Percentiles rank a stretch among this genome's conserved stretches.
Evolutionary conservation across 2,888 invertebrate genomes (phyloP).

Genomic region (Lithophane semibrunnea): DNA sequence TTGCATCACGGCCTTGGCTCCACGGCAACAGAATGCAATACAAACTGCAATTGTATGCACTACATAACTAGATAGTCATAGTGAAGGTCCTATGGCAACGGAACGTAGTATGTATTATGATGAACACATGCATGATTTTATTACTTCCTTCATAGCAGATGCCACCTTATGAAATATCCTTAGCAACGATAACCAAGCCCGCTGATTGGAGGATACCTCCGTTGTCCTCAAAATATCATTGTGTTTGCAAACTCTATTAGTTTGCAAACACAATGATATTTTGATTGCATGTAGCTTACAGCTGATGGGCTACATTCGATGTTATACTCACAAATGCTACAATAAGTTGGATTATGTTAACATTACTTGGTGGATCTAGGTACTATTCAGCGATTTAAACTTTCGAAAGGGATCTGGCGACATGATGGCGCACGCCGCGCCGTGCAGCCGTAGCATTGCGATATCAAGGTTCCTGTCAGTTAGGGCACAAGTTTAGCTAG

Average conservation of each 20-base stretch:
- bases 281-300: slow-evolving; percentile 39
- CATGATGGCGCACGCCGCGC: slow-evolving; percentile 20
- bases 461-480: slow-evolving; percentile 44
- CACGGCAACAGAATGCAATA: slow-evolving; percentile 85
- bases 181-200: slow-evolving; percentile 31
- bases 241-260: background rate
- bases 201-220: slow-evolving; percentile 34
- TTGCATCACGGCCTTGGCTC: slow-evolving; percentile 88
- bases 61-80: slow-evolving; percentile 58
- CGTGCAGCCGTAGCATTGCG: slow-evolving; percentile 31
- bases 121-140: slow-evolving; percentile 47
- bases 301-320: slow-evolving; percentile 28
- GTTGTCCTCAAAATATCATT: background rate
- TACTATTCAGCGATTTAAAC: slow-evolving; percentile 24
- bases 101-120: slow-evolving; percentile 31
- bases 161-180: slow-evolving; percentile 52
- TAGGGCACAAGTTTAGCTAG: slow-evolving; percentile 54
- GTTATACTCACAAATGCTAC: slow-evolving; percentile 8
- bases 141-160: slow-evolving; percentile 58
- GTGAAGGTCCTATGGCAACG: slow-evolving; percentile 48
- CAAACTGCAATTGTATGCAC: slow-evolving; percentile 79
- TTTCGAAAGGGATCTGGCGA: slow-evolving; percentile 54
- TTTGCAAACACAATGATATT: slow-evolving; percentile 54
- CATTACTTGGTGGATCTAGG: slow-evolving; percentile 19
- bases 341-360: slow-evolving; percentile 9